Conservation (phyloP, 2,113 vertebrate species). For the Calyptommatus sinebrachiatus region DNA sequence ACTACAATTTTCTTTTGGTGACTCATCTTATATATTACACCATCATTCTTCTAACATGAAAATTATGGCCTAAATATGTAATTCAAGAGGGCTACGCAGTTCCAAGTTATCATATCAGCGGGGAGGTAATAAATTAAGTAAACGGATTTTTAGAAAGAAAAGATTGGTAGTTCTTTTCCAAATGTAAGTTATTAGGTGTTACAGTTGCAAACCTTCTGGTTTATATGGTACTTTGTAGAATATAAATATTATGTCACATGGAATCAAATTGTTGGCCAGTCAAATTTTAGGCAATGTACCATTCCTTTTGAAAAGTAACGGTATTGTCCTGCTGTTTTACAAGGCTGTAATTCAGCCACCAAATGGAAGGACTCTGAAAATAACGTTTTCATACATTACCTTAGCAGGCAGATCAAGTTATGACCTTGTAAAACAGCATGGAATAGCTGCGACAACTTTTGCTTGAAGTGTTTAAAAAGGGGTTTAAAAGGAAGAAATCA, state of each 20-base stretch:
- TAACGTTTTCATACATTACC: constrained; percentile 21
- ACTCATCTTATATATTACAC: not conserved
- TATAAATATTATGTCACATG: constrained; percentile 61
- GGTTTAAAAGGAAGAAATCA: constrained; percentile 14
- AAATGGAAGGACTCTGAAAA: constrained; percentile 45
- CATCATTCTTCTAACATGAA: not conserved
- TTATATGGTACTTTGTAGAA: constrained; percentile 64
- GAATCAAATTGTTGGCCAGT: constrained; percentile 44
- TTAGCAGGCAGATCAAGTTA: constrained; percentile 35
- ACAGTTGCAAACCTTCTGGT: constrained; percentile 60
- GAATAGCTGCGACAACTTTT: constrained; percentile 19
- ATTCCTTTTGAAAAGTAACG: constrained; percentile 48
- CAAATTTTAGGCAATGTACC: constrained; percentile 15
- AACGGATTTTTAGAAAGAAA: constrained; percentile 18
- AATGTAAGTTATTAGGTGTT: constrained; percentile 64
- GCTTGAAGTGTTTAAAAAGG: constrained; percentile 24
- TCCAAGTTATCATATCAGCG: not conserved
- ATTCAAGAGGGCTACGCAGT: not conserved
- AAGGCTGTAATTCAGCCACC: constrained; percentile 55
- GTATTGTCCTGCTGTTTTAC: constrained; percentile 55
- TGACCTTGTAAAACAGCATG: constrained; percentile 52
- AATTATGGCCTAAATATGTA: not conserved
- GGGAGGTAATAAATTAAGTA: constrained; percentile 45
- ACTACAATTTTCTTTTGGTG: not conserved
- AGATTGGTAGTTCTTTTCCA: constrained; percentile 35